phyloP scores from a whole-genome alignment of 2,113 vertebrate genomes.

The Oriolus oriolus region DNA sequence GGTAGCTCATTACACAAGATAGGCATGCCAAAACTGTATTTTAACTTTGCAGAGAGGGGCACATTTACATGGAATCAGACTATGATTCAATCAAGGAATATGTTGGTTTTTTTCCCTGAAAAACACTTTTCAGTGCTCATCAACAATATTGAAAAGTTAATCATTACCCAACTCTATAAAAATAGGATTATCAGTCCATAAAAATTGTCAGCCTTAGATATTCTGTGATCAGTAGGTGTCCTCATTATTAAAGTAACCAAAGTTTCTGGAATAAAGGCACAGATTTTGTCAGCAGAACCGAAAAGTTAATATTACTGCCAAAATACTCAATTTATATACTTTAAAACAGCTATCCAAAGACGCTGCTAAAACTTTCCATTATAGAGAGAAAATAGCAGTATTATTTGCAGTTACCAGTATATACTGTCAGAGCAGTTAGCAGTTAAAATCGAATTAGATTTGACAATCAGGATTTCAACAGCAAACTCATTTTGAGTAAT shows the following conservation, averaged over 20 bases:
- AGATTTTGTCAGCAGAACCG: not conserved
- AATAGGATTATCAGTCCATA: not conserved
- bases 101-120: rapidly evolving
- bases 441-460: constrained; percentile 8
- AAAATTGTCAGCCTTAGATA: not conserved
- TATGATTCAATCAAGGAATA: not conserved
- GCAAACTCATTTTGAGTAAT: constrained; percentile 32
- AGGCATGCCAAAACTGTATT: not conserved
- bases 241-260: not conserved
- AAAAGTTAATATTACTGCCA: not conserved
- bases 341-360: not conserved
- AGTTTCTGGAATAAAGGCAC: not conserved
- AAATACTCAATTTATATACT: not conserved
- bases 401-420: not conserved
- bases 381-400: not conserved
- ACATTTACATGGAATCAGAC: not conserved
- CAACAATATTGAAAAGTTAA: not conserved
- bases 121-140: not conserved
- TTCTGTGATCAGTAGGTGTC: not conserved
- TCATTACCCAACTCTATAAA: not conserved
- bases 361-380: not conserved
- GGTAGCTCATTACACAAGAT: not conserved
- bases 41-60: not conserved
- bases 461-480: constrained; percentile 40
- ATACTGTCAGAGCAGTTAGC: not conserved